phyloP scores from a whole-genome alignment of 2,797 vertebrate genomes.

The Gobio occitaniae region DNA sequence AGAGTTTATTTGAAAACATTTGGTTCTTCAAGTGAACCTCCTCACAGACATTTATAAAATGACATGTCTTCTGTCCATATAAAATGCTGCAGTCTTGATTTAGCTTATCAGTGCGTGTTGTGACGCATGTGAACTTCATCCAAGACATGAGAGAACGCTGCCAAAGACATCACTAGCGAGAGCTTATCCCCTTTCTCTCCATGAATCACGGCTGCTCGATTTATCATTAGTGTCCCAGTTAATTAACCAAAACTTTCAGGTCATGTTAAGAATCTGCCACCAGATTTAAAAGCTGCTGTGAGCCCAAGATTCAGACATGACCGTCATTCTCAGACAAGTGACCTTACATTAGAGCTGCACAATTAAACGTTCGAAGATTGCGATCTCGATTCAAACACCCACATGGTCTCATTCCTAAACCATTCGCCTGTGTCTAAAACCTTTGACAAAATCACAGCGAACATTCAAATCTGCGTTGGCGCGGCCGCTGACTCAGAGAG shows the following conservation, averaged over 20 bases:
- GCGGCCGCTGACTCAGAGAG: neutral
- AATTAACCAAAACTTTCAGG: constrained; percentile 39
- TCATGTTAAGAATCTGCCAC: constrained; percentile 39
- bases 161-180: constrained; percentile 51
- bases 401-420: neutral
- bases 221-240: constrained; percentile 18
- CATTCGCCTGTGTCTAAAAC: neutral
- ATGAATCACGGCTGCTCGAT: constrained; percentile 33
- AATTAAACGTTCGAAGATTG: neutral
- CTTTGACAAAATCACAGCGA: neutral
- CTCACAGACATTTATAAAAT: constrained; percentile 24
- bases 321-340: neutral
- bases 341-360: neutral
- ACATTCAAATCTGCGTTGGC: neutral
- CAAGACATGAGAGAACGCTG: constrained; percentile 37
- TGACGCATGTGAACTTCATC: constrained; percentile 52
- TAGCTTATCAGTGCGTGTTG: constrained; percentile 50
- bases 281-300: constrained; percentile 1
- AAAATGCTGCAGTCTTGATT: constrained; percentile 37
- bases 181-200: constrained; percentile 42
- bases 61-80: constrained; percentile 29
- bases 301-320: neutral
- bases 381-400: too few relatives aligned
- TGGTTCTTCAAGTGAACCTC: constrained; percentile 24
- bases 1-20: constrained; percentile 19